Evolutionary conservation across 1,140 invertebrate genomes (phyloP).

Genomic region (Antheraea mylitta): DNA sequence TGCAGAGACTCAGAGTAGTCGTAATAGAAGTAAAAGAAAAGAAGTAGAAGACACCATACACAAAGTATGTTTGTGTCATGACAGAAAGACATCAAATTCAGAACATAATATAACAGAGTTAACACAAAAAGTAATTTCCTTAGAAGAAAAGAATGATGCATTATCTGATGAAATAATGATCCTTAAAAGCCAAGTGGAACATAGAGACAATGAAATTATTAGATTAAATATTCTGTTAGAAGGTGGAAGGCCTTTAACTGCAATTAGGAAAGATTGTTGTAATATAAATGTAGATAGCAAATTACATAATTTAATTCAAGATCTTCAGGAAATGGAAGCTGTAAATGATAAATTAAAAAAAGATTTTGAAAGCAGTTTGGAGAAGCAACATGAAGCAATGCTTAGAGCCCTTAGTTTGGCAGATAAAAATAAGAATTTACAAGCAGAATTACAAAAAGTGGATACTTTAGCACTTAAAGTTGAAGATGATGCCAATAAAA

Average conservation of each 20-base stretch:
- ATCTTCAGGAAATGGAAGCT: constrained; percentile 77
- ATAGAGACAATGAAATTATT: constrained; percentile 82
- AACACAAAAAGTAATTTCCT: constrained; percentile 41
- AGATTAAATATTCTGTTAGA: constrained; percentile 82
- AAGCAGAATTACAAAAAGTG: constrained; percentile 84
- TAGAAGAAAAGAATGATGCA: constrained; percentile 59
- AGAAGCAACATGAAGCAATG: constrained; percentile 88
- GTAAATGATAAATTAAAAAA: constrained; percentile 79
- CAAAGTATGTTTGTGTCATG: constrained; percentile 54
- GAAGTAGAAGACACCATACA: constrained; percentile 38
- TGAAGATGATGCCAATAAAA: constrained; percentile 82
- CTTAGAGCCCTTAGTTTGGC: constrained; percentile 83
- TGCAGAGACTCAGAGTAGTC: constrained; percentile 67
- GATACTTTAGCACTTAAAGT: constrained; percentile 84
- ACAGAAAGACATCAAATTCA: constrained; percentile 33
- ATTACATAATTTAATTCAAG: constrained; percentile 58
- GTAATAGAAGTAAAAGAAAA: constrained; percentile 64
- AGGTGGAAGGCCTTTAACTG: constrained; percentile 80
- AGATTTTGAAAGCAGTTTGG: constrained; percentile 77
- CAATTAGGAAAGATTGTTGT: constrained; percentile 80
- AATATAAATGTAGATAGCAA: constrained; percentile 68
- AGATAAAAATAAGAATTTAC: constrained; percentile 82
- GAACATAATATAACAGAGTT: constrained; percentile 49
- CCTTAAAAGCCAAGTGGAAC: constrained; percentile 64
- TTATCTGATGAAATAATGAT: constrained; percentile 64